phyloP scores from a whole-genome alignment of 92 coral and sea anemone genomes.

The Pocillopora meandrina region DNA sequence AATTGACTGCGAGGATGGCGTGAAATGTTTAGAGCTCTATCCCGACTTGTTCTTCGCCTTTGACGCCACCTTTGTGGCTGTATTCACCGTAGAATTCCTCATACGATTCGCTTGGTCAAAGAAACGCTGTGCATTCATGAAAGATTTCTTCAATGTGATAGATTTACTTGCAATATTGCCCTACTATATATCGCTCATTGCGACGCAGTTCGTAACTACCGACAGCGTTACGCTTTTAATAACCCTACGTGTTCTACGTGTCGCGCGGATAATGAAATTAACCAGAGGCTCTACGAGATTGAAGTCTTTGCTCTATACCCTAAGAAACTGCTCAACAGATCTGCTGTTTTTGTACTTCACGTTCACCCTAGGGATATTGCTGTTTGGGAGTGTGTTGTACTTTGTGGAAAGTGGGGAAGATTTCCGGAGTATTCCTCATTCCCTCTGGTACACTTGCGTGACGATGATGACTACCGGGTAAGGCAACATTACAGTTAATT shows the following conservation, averaged over 20 bases:
- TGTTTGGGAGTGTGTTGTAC: slow-evolving; percentile 75
- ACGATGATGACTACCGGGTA: slow-evolving; percentile 89
- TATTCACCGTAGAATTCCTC: slow-evolving; percentile 75
- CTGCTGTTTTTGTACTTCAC: slow-evolving; percentile 74
- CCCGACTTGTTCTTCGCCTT: slow-evolving; percentile 48
- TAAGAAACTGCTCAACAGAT: slow-evolving; percentile 74
- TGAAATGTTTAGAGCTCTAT: slow-evolving; percentile 59
- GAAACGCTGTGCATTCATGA: slow-evolving; percentile 53
- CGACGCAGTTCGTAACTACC: slow-evolving; percentile 44
- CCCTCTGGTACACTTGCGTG: slow-evolving; percentile 90
- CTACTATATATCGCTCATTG: slow-evolving; percentile 66
- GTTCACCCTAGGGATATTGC: slow-evolving; percentile 67
- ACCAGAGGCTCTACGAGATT: slow-evolving; percentile 72
- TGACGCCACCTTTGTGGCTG: slow-evolving; percentile 73
- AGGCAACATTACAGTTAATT: not conserved
- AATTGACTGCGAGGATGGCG: slow-evolving; percentile 56
- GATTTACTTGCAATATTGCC: slow-evolving; percentile 81
- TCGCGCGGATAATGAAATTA: slow-evolving; percentile 76
- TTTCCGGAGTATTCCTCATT: slow-evolving; percentile 79
- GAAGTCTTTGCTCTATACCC: slow-evolving; percentile 67
- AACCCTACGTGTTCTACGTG: slow-evolving; percentile 73
- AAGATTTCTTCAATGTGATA: slow-evolving; percentile 61
- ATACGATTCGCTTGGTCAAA: slow-evolving; percentile 61
- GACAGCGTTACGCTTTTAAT: slow-evolving; percentile 49
- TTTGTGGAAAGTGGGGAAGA: slow-evolving; percentile 66